Percentiles rank a stretch among this genome's conserved stretches.
Conservation (phyloP, 2,797 vertebrate species). For the Limnodromus scolopaceus region DNA sequence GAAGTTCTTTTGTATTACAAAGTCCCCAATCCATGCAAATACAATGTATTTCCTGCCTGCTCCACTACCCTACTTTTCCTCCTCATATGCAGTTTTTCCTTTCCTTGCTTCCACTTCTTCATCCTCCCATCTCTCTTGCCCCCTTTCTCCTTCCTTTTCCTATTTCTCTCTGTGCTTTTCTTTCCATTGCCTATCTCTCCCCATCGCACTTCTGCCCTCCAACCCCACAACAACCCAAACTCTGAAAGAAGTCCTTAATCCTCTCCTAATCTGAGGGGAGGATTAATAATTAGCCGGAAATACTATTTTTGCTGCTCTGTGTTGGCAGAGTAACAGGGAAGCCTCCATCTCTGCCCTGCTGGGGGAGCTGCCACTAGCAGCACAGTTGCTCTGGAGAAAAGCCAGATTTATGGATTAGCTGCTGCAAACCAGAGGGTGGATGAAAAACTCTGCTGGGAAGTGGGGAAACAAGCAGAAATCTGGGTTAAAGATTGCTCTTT, state of each 20-base stretch:
- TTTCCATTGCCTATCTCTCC: background rate
- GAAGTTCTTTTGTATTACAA: background rate
- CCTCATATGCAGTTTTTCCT: background rate
- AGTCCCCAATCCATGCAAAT: background rate
- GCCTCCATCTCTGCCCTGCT: background rate
- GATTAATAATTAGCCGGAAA: background rate
- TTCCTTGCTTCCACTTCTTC: background rate
- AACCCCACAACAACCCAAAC: background rate
- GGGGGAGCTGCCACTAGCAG: background rate
- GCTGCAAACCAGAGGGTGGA: background rate
- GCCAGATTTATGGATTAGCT: background rate
- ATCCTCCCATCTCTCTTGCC: background rate
- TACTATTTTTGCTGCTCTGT: background rate
- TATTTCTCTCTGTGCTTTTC: background rate
- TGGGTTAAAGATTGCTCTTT: background rate
- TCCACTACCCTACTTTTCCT: background rate
- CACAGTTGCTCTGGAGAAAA: rapidly evolving
- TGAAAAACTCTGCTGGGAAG: background rate
- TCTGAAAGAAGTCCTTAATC: background rate
- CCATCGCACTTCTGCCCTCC: background rate
- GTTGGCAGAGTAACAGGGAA: background rate
- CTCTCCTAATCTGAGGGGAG: background rate
- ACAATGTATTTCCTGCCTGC: background rate
- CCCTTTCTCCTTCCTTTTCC: background rate
- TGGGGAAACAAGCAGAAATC: background rate